Evolutionary conservation across 2,113 vertebrate genomes (phyloP).

Genomic region (Chinchilla lanigera): DNA sequence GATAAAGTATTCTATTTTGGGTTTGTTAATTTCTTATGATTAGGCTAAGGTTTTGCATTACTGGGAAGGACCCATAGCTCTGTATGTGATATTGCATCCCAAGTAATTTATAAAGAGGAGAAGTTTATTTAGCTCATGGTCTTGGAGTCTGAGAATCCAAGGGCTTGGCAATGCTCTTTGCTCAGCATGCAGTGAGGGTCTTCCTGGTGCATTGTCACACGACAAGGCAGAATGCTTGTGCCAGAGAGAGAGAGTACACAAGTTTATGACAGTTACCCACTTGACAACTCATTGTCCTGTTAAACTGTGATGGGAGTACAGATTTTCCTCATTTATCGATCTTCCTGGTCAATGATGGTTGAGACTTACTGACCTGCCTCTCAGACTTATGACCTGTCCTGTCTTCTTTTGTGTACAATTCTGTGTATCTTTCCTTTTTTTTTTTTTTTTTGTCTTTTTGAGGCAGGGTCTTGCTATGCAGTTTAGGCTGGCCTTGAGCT

Average conservation of each 20-base stretch:
- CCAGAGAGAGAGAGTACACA: not conserved
- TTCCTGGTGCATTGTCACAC: not conserved
- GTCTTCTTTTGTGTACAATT: not conserved
- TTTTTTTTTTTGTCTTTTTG: no score
- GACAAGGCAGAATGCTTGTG: not conserved
- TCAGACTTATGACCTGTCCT: not conserved
- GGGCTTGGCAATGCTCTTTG: no score
- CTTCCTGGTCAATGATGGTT: not conserved
- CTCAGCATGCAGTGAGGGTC: not conserved
- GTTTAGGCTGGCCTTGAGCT: no score
- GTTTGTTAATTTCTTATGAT: not conserved
- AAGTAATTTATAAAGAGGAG: not conserved
- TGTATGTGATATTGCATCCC: not conserved
- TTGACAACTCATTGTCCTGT: not conserved
- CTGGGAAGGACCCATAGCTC: not conserved
- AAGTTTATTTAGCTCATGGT: no score
- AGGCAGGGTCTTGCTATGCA: no score
- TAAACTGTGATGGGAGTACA: not conserved
- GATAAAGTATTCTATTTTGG: not conserved
- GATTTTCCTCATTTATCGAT: not conserved
- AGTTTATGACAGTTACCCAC: not conserved
- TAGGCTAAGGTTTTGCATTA: conserved; percentile 27
- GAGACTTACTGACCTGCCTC: not conserved
- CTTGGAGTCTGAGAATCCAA: not conserved
- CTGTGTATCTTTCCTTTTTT: no score